Base-by-base conservation (phyloP, 2,888 invertebrate genomes). In the Elegia similella region DNA sequence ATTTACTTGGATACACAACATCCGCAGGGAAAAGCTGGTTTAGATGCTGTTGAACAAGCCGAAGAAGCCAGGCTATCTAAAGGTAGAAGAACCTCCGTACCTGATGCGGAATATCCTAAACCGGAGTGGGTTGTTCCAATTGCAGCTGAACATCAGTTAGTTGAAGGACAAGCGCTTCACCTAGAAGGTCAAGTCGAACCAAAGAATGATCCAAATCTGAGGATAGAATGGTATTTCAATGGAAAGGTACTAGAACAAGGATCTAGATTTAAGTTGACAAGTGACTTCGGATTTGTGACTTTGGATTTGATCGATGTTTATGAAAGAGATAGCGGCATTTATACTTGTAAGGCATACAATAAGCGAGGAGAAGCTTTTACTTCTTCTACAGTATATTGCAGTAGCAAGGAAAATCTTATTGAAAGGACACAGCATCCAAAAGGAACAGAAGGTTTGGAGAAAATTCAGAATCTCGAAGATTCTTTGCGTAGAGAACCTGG, bases 221-320 rank as follows among this genome's bases (percentile, higher is more conserved):
- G 95, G 77, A 95, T 98, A 65, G 98, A 98, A 88, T 98, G 98
- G 98, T 98, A 96, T 84, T 97, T 98, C 78, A 98, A 98, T 78
- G 97, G 98, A 52, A 97, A 97, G 86, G 93, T 95, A 34, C 84
- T 98, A 52, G 96, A 96, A 67, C 96, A 97, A 78, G 97, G 96
- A 60, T 95, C 98, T 2, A 93, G 98, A 65, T 98, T 98, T 82
- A 98, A 98, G 82, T 95, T 98, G 78, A 97, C 96, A 0, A 96
- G 95, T 76, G 99, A 99, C 77, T 99, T 99, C 81, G 99, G 99
- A 55, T 99, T 98, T 79, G 98, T 98, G 6, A 97, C 98, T 3
- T 92, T 99, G 68, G 98, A 99, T 82, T 92, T 99, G 54, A 96
- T 95, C 17, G 98, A 98, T 78, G 96, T 97, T 0, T 97, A 98